These are phyloP conservation scores for Scytalopus superciliaris DNA, from an alignment of 2,113 vertebrate genomes.

Conservation along the genomic window DNA sequence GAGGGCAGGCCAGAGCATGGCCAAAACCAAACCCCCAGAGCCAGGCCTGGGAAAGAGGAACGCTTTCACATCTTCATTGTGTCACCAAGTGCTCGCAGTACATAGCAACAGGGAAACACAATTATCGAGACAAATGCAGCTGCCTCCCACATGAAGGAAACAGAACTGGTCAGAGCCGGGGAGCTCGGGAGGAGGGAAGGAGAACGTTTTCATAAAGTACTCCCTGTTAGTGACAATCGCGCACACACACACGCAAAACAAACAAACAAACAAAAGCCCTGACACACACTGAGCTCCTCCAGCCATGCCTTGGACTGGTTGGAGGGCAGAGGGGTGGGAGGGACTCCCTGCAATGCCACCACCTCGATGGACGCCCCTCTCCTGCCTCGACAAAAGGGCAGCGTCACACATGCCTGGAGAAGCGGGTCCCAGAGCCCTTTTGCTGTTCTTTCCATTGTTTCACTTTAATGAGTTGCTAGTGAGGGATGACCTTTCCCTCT, in stretches of 20 bases:
- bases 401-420: not conserved
- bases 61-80: not conserved
- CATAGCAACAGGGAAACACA: conserved; percentile 45
- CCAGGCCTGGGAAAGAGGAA: conserved; percentile 22
- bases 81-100: not conserved
- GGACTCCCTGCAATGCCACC: not conserved
- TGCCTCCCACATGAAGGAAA: conserved; percentile 57
- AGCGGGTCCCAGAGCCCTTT: not conserved
- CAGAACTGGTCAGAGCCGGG: conserved; percentile 36
- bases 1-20: not conserved
- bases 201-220: conserved; percentile 24
- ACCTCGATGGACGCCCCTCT: not conserved
- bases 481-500: conserved; percentile 50
- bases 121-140: conserved; percentile 40
- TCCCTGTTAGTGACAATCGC: not conserved
- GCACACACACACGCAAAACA: not conserved
- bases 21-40: not conserved
- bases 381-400: conserved; percentile 10
- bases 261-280: not conserved
- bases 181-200: not conserved
- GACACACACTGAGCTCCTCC: conserved; percentile 7
- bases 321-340: not conserved
- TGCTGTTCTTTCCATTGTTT: conserved; percentile 62
- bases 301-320: not conserved
- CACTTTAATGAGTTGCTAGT: conserved; percentile 28